These are phyloP conservation scores for Haliclystus octoradiatus DNA, from an alignment of 30 jellyfish, hydroid and myxozoan species.

Conservation along the genomic window DNA sequence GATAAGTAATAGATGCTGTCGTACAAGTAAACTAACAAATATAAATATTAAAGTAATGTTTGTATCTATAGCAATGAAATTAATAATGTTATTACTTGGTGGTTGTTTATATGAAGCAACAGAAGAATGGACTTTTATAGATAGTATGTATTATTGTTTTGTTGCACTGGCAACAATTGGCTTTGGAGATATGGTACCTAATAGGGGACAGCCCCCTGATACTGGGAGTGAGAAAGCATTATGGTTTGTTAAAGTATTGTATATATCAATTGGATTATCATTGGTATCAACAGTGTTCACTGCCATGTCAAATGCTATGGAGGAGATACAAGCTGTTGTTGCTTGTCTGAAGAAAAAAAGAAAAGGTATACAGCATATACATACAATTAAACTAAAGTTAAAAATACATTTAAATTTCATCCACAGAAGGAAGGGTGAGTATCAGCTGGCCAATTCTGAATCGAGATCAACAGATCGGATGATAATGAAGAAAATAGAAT, in stretches of 20 bases:
- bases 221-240: conserved; percentile 67
- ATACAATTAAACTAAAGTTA: too few relatives aligned
- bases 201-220: conserved; percentile 94
- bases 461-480: too few relatives aligned
- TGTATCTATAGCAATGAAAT: conserved; percentile 69
- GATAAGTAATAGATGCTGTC: conserved; percentile 17
- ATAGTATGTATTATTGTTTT: conserved; percentile 89
- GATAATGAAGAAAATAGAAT: too few relatives aligned
- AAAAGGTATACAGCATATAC: too few relatives aligned
- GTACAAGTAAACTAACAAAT: conserved; percentile 43
- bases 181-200: conserved; percentile 97
- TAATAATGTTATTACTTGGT: conserved; percentile 79
- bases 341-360: conserved; percentile 59
- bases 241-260: conserved; percentile 88
- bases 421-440: too few relatives aligned
- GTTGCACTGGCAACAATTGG: conserved; percentile 98
- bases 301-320: conserved; percentile 93
- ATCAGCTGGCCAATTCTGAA: too few relatives aligned
- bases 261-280: conserved; percentile 76
- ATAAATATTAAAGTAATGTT: conserved; percentile 89
- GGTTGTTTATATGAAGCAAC: conserved; percentile 78
- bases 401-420: too few relatives aligned
- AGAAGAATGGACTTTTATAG: conserved; percentile 89
- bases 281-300: conserved; percentile 95
- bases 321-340: conserved; percentile 65